Percentiles rank a stretch among this genome's conserved stretches.
These are phyloP conservation scores for Tribolium freemani DNA, from an alignment of 2,888 invertebrate genomes.

Conservation along the genomic window DNA sequence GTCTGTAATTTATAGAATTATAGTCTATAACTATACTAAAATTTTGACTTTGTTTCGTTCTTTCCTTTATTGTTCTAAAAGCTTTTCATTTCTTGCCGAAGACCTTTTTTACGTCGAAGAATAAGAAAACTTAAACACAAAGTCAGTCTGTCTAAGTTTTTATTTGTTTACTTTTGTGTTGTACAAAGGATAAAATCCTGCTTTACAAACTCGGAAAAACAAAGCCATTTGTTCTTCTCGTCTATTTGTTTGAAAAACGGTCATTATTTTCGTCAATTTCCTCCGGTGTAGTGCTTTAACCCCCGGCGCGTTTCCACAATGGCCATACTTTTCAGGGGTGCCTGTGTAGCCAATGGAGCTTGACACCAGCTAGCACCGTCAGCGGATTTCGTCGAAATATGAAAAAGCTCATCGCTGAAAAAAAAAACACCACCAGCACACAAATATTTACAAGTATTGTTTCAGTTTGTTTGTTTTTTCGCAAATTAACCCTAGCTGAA, in stretches of 20 bases:
- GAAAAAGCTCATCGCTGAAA: slow-evolving; percentile 19
- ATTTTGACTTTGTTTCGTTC: too few species aligned
- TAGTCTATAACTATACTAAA: too few species aligned
- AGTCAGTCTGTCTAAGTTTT: too few species aligned
- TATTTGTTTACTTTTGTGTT: too few species aligned
- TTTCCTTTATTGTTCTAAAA: too few species aligned
- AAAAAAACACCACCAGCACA: slow-evolving; percentile 6
- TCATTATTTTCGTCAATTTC: slow-evolving; percentile 13
- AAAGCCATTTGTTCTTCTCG: not conserved
- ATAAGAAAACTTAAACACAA: too few species aligned
- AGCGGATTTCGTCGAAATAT: slow-evolving; percentile 45
- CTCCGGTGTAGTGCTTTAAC: slow-evolving; percentile 45
- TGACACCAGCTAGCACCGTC: slow-evolving; percentile 61
- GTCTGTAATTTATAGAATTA: too few species aligned
- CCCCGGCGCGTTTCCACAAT: slow-evolving; percentile 53
- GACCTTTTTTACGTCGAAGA: too few species aligned
- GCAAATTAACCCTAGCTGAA: slow-evolving; percentile 7
- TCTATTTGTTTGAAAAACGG: not conserved
- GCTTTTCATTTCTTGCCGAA: too few species aligned
- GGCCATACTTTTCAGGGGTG: slow-evolving; percentile 52
- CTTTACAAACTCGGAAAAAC: not conserved
- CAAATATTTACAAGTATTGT: slow-evolving; percentile 13
- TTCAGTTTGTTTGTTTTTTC: slow-evolving; percentile 29
- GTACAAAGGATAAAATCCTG: not conserved
- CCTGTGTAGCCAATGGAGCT: slow-evolving; percentile 58